phyloP scores from a whole-genome alignment of 2,113 vertebrate species.

The Bostrychus sinensis region DNA sequence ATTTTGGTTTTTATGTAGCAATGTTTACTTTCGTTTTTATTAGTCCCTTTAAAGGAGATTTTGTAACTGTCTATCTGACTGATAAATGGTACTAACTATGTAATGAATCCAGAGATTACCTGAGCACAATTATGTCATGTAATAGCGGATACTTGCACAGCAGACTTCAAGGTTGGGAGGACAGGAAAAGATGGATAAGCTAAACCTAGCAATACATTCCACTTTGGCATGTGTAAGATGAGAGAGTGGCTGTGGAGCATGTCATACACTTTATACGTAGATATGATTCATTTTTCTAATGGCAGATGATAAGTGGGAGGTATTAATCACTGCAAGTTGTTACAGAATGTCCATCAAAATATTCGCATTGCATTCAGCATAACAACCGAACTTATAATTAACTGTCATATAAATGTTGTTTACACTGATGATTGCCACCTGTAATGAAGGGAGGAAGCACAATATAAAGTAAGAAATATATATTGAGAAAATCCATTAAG shows the following conservation, averaged over 20 bases:
- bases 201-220: constrained; percentile 56
- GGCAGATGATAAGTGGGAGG: constrained; percentile 36
- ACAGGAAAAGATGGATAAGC: constrained; percentile 45
- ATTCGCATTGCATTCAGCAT: constrained; percentile 15
- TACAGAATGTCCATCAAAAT: constrained; percentile 10
- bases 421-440: constrained; percentile 10
- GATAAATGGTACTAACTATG: constrained; percentile 74
- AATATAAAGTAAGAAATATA: constrained; percentile 6
- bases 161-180: constrained; percentile 69
- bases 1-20: constrained; percentile 66
- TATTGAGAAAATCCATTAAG: constrained; percentile 33
- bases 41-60: constrained; percentile 72
- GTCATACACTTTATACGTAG: constrained; percentile 13
- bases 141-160: constrained; percentile 77
- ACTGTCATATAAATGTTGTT: constrained; percentile 25
- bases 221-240: constrained; percentile 27
- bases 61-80: constrained; percentile 75
- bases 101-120: constrained; percentile 69
- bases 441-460: constrained; percentile 17
- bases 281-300: constrained; percentile 20
- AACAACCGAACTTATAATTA: constrained; percentile 13
- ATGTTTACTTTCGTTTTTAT: constrained; percentile 58
- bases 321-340: constrained; percentile 14
- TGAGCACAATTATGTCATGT: constrained; percentile 67
- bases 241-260: constrained; percentile 10